These are phyloP conservation scores for Axinella damicornis DNA, from an alignment of 37 sponge, comb jelly and placozoan genomes.

Conservation along the genomic window DNA sequence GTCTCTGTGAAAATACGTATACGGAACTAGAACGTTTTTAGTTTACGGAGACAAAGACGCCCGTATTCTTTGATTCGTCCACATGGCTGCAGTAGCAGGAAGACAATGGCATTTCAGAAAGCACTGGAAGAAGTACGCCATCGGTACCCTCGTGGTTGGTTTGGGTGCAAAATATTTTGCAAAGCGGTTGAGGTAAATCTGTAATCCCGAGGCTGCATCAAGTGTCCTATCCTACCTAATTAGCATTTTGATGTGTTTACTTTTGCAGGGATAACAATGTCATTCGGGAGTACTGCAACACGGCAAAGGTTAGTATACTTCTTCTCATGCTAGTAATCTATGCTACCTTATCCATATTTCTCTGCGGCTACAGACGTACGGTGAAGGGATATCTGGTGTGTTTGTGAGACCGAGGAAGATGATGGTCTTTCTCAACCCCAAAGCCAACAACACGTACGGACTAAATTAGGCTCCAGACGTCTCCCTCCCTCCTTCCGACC, in stretches of 20 bases:
- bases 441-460: constrained; percentile 72
- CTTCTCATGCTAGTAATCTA: too few species aligned
- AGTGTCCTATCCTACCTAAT: too few species aligned
- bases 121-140: constrained; percentile 80
- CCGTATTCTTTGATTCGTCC: neutral
- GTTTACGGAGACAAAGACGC: neutral
- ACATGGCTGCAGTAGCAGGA: too few species aligned
- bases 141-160: constrained; percentile 17
- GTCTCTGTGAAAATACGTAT: too few species aligned
- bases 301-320: too few species aligned
- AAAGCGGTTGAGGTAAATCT: constrained; percentile 70
- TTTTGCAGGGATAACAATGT: constrained; percentile 49
- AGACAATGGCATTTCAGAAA: constrained; percentile 31
- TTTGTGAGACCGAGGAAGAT: constrained; percentile 46
- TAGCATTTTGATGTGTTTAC: too few species aligned
- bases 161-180: constrained; percentile 24
- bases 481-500: too few species aligned
- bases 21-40: too few species aligned
- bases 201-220: too few species aligned
- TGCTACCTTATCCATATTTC: neutral
- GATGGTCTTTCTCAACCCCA: constrained; percentile 71
- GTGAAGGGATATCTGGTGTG: constrained; percentile 24
- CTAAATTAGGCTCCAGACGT: neutral
- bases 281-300: too few species aligned
- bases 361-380: constrained; percentile 23